phyloP scores from a whole-genome alignment of 2,113 vertebrate species.

The Ceuthmochares aereus region DNA sequence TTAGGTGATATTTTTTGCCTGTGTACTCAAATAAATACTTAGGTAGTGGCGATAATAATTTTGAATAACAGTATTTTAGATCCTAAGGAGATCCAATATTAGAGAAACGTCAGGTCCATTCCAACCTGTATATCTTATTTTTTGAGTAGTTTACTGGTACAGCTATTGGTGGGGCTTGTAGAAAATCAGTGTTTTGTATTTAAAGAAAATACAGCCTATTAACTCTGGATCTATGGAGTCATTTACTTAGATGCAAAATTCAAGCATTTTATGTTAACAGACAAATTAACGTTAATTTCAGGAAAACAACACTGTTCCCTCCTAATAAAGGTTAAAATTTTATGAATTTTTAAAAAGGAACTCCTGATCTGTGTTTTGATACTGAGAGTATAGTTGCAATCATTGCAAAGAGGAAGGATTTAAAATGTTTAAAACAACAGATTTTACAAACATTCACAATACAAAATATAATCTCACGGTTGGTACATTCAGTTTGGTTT shows the following conservation, averaged over 20 bases:
- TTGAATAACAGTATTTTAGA: not conserved
- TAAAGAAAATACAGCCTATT: not conserved
- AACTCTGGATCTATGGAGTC: not conserved
- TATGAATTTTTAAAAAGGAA: not conserved
- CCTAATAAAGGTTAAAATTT: not conserved
- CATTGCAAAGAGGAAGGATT: not conserved
- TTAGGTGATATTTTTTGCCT: not conserved
- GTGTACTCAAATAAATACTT: not conserved
- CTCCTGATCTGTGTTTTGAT: not conserved
- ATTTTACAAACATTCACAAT: not conserved
- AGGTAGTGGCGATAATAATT: not conserved
- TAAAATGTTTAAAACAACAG: not conserved
- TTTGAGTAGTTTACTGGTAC: not conserved
- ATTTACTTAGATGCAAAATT: not conserved
- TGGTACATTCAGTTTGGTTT: not conserved
- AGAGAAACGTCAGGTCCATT: rapidly evolving
- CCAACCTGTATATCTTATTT: not conserved
- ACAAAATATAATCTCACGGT: not conserved
- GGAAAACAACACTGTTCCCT: not conserved
- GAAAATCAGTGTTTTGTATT: not conserved
- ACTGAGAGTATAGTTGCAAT: not conserved
- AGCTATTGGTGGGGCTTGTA: not conserved
- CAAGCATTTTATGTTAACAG: not conserved
- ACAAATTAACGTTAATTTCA: not conserved
- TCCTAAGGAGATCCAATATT: not conserved